Evolutionary conservation across 2,797 vertebrate genomes (phyloP).

Genomic region (Margarornis squamiger): DNA sequence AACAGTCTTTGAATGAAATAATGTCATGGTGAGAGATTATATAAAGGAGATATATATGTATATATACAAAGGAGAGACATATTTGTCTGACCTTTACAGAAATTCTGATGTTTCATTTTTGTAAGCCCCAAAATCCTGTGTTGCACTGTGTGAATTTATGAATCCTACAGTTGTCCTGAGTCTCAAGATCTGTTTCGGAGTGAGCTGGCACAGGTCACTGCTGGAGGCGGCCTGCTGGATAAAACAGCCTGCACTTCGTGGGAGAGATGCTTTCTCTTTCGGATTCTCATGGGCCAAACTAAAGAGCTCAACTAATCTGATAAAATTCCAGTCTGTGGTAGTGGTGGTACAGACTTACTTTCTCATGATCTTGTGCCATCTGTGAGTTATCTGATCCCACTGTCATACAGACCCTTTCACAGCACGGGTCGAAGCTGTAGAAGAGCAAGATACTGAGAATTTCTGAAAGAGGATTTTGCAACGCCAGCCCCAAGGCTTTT

Average conservation of each 20-base stretch:
- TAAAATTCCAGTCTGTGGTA: not conserved
- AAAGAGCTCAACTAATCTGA: not conserved
- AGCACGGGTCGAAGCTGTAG: not conserved
- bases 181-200: not conserved
- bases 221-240: not conserved
- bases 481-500: not conserved
- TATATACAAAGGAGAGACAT: not conserved
- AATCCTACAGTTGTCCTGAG: not conserved
- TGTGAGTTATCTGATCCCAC: not conserved
- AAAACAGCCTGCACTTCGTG: not conserved
- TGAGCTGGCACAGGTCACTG: not conserved
- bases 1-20: not conserved
- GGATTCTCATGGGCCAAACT: not conserved
- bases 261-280: not conserved
- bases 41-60: not conserved
- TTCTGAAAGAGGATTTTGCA: not conserved
- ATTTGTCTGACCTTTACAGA: not conserved
- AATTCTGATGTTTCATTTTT: not conserved
- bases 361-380: not conserved
- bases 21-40: not conserved
- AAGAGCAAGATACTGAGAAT: not conserved
- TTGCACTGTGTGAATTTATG: not conserved
- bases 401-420: not conserved
- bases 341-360: not conserved
- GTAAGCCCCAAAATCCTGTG: not conserved